Evolutionary conservation across 2,888 invertebrate genomes (phyloP), one percentile per base, ranked within the genome.

Genomic region (Nomada ferruginata): DNA sequence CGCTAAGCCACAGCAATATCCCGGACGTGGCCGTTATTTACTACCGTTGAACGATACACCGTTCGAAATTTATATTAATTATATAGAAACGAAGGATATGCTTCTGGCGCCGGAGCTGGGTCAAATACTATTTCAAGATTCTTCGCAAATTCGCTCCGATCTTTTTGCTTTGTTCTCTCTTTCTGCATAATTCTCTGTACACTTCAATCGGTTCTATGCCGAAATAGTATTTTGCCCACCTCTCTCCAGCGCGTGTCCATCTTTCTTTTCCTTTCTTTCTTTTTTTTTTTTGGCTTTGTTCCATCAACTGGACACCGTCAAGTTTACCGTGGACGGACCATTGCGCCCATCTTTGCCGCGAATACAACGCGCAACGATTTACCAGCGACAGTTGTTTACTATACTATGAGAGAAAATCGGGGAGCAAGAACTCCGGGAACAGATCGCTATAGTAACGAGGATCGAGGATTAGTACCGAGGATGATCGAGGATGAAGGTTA

Each of bases 141-240:
- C 36, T 55, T 52, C 44, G 47, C 59, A 26, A 69, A 76, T 65
- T 50, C 50, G 59, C 11, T 42, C 64, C 0, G 9, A 18, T 7
- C 13, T 68, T 63, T 23, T 60, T 42, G 20, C 15, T 42, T 29
- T n/a, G 13, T 66, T 36, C 23, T n/a, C 52, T 11, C 15, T 13
- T 59, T 29, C 53, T 36, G 52, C 50, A 66, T 2, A 52, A 69
- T 52, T 69, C 18, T 1, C 36, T 36, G 5, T 36, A 36, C 7
- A 36, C 36, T 1, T 36, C 36, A 1, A 36, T 7, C 36, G 36
- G 36, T 36, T 7, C 36, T 36, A 9, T 36, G 69, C 71, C 70
- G 87, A 87, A 87, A 85, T 87, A 87, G 85, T 82, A 87, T 87
- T 87, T 87, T 72, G 76, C 85, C 85, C 85, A 84, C 69, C 82